Evolutionary conservation across 2,888 invertebrate species (phyloP).

Genomic region (Trisateles emortualis): DNA sequence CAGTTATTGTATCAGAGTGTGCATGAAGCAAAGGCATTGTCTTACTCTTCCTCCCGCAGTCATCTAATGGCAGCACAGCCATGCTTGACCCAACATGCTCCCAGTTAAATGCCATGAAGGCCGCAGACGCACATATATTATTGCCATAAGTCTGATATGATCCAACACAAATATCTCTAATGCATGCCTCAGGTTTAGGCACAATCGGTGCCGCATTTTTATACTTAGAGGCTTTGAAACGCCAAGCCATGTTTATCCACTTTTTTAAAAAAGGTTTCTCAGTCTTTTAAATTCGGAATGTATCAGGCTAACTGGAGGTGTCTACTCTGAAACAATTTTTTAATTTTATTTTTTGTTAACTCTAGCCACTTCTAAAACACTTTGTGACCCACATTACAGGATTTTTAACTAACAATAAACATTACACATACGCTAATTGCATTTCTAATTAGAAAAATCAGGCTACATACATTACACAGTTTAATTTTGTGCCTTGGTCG

Average conservation of each 20-base stretch:
- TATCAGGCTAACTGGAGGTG: conserved; percentile 51
- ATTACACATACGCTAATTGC: conserved; percentile 43
- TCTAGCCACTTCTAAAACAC: conserved; percentile 15
- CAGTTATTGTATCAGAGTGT: conserved; percentile 96
- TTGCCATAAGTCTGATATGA: conserved; percentile 98
- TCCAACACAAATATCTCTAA: conserved; percentile 96
- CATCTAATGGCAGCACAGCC: conserved; percentile 95
- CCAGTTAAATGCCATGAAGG: conserved; percentile 98
- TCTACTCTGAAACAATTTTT: conserved; percentile 58
- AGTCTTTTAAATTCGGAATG: conserved; percentile 83
- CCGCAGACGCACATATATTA: conserved; percentile 96
- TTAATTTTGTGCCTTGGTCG: conserved; percentile 23
- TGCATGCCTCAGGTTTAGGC: conserved; percentile 97
- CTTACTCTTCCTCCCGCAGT: conserved; percentile 95
- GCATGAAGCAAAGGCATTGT: conserved; percentile 95
- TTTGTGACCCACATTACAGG: conserved; percentile 32
- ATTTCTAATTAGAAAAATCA: conserved; percentile 48
- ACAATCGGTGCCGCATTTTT: conserved; percentile 99
- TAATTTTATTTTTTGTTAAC: conserved; percentile 8
- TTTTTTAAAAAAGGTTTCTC: conserved; percentile 65
- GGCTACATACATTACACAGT: conserved; percentile 26
- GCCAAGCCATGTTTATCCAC: conserved; percentile 92
- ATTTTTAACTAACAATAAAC: conserved; percentile 43
- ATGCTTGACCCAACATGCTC: conserved; percentile 97
- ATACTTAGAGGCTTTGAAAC: conserved; percentile 99